These are phyloP conservation scores for Tinea pellionella DNA, from an alignment of 2,888 invertebrate species.

Conservation along the genomic window DNA sequence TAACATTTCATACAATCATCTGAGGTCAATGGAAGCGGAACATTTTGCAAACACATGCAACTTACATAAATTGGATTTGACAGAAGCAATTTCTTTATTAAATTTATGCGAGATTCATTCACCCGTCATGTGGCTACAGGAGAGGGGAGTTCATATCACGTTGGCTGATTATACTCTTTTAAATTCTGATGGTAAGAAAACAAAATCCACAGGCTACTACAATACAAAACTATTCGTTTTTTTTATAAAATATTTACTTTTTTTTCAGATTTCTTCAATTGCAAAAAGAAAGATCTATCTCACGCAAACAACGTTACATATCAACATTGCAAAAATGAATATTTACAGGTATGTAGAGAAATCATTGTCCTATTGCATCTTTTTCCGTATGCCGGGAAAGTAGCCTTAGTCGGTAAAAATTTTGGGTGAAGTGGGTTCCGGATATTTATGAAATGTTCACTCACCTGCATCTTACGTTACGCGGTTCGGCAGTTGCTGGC, in stretches of 20 bases:
- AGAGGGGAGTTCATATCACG: constrained; percentile 37
- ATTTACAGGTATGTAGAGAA: constrained; percentile 32
- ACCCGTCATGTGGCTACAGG: constrained; percentile 47
- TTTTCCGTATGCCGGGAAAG: too few species aligned
- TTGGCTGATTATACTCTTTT: constrained; percentile 45
- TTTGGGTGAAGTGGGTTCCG: too few species aligned
- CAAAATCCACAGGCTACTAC: too few species aligned
- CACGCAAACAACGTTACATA: constrained; percentile 38
- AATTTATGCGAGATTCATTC: constrained; percentile 39
- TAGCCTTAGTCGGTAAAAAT: too few species aligned
- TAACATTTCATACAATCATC: constrained; percentile 72
- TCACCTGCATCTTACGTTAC: too few species aligned
- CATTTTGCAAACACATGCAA: constrained; percentile 74
- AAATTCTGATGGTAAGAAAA: constrained; percentile 44
- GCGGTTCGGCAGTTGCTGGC: too few species aligned
- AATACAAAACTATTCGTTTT: too few species aligned
- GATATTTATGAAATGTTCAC: too few species aligned
- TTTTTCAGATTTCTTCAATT: constrained; percentile 49
- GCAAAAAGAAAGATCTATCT: constrained; percentile 30
- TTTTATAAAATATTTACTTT: too few species aligned
- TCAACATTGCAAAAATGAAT: constrained; percentile 38
- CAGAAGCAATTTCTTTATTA: constrained; percentile 38
- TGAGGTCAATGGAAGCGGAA: constrained; percentile 50
- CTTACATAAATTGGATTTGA: constrained; percentile 66
- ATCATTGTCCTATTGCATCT: too few species aligned